These are phyloP conservation scores for Thumatha senex DNA, from an alignment of 2,888 invertebrate genomes.

Conservation along the genomic window DNA sequence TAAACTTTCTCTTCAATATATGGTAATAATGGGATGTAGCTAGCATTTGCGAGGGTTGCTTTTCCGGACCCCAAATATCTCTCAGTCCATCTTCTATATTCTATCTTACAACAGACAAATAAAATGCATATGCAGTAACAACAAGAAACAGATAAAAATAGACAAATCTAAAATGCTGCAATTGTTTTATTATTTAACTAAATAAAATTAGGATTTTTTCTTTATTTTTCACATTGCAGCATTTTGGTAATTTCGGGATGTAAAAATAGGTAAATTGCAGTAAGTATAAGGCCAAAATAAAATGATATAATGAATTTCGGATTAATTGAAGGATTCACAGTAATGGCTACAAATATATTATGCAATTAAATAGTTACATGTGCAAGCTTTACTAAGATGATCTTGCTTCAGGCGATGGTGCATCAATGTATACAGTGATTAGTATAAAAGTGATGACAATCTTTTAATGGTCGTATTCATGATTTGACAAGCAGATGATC, in stretches of 20 bases:
- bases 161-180: constrained; percentile 21
- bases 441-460: constrained; percentile 25
- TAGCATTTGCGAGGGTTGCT: too few species aligned
- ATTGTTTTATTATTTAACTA: constrained; percentile 3
- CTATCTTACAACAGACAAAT: not conserved
- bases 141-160: constrained; percentile 21
- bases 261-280: constrained; percentile 16
- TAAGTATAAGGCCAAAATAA: constrained; percentile 8
- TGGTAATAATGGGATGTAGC: too few species aligned
- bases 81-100: too few species aligned
- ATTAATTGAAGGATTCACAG: constrained; percentile 5
- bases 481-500: constrained; percentile 37
- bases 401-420: constrained; percentile 23
- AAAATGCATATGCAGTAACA: constrained; percentile 29
- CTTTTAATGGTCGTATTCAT: constrained; percentile 22
- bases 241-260: constrained; percentile 10
- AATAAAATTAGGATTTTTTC: not conserved
- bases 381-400: constrained; percentile 27
- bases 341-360: not conserved
- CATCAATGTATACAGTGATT: constrained; percentile 22
- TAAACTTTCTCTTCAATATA: too few species aligned
- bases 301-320: constrained; percentile 18
- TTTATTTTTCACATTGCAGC: constrained; percentile 7
- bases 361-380: constrained; percentile 20
- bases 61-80: too few species aligned